phyloP scores from a whole-genome alignment of 1,140 invertebrate genomes.

The Papilio xuthus region DNA sequence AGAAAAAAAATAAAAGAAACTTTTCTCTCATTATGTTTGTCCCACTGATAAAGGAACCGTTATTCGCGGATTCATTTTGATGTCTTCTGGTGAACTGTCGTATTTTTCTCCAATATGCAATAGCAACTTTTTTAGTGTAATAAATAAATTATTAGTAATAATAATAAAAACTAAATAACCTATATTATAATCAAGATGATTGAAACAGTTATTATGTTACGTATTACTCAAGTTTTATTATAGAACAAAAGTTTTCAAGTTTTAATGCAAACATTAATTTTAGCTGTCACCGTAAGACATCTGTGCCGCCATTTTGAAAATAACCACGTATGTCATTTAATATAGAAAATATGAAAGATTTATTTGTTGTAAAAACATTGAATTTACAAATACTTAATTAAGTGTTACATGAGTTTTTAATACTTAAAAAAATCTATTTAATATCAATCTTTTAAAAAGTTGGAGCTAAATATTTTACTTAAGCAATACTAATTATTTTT shows the following conservation, averaged over 20 bases:
- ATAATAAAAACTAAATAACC: background rate
- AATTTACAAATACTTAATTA: too few species aligned
- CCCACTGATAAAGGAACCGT: too few species aligned
- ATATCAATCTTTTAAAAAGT: background rate
- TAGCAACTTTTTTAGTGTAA: too few species aligned
- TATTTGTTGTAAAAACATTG: background rate
- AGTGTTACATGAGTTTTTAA: too few species aligned
- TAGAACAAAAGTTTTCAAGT: constrained; percentile 22
- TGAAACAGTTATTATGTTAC: constrained; percentile 13
- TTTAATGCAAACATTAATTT: constrained; percentile 22
- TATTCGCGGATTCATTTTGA: too few species aligned
- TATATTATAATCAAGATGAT: background rate
- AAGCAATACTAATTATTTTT: background rate
- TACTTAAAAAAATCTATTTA: too few species aligned
- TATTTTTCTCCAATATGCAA: too few species aligned
- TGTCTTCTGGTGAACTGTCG: too few species aligned
- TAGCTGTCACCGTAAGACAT: constrained; percentile 24
- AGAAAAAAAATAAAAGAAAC: constrained; percentile 1
- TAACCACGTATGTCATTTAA: background rate
- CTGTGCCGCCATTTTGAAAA: constrained; percentile 17
- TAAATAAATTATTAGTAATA: too few species aligned
- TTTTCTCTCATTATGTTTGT: too few species aligned
- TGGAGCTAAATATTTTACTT: background rate
- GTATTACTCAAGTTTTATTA: constrained; percentile 7
- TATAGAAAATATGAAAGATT: background rate